Conservation (phyloP, 2,888 invertebrate species). For the Phaedon cochleariae region DNA sequence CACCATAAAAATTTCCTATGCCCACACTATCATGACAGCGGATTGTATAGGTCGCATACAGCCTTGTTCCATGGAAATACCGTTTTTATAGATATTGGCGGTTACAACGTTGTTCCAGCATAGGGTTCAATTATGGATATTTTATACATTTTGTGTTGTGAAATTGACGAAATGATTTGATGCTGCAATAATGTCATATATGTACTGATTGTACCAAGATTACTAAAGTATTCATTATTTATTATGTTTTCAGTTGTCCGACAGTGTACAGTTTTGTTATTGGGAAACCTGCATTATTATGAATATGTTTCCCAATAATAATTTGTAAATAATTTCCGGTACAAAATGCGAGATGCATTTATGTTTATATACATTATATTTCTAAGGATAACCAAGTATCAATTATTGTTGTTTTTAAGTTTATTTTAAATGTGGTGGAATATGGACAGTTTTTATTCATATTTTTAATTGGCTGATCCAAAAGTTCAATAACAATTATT, state of each 20-base stretch:
- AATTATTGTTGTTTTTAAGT: constrained; percentile 1
- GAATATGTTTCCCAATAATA: constrained; percentile 11
- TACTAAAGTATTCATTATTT: constrained; percentile 19
- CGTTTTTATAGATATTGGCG: no score
- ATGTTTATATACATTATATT: constrained; percentile 28
- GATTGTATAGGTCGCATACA: no score
- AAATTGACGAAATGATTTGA: no score
- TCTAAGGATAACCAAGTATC: constrained; percentile 7
- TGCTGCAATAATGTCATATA: no score
- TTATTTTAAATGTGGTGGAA: constrained; percentile 31
- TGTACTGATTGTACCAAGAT: no score
- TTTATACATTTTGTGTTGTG: no score
- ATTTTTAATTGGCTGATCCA: not conserved
- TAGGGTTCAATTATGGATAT: no score
- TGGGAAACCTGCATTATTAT: constrained; percentile 18
- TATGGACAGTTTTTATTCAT: not conserved
- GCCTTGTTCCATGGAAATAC: no score
- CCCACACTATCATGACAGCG: no score
- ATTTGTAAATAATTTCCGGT: constrained; percentile 33
- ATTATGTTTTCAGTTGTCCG: constrained; percentile 34
- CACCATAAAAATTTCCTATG: no score
- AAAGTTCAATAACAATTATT: not conserved
- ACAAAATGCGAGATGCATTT: constrained; percentile 47
- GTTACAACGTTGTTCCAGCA: no score
- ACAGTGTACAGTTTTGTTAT: constrained; percentile 19